Base-by-base conservation (phyloP, 1,140 invertebrate species). In the Zaprionus lachaisei region DNA sequence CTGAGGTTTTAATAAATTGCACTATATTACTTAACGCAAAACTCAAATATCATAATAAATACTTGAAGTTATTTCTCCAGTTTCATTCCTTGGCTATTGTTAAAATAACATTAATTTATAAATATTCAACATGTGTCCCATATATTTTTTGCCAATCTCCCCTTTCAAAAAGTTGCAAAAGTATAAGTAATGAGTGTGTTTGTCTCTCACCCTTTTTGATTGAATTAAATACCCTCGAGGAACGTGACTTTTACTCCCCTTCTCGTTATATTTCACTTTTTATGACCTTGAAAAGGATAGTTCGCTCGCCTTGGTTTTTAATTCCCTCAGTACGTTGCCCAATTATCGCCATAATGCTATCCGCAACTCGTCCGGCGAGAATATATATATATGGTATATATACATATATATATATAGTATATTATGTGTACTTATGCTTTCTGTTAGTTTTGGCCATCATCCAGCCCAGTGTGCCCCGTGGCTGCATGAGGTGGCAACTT, bases 401-500 rank as follows among this genome's bases (percentile, higher is more conserved):
- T 22, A 51, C 20, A 20, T 49, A 51, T 24, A 26, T 17, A 4
- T 34, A 34, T 34, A 34, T 34, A 11, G n/a, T 63, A 34, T 63
- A 26, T 47, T 56, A 63, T 47, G 9, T 4, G 5, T 58, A n/a
- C 47, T 57, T 78, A 51, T 51, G 64, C 58, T 77, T 77, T 69
- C 68, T 89, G 76, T 74, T 80, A 57, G 67, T 63, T 83, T 83
- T 80, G 72, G 70, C 77, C 63, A 72, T 58, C 70, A 55, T 69
- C 28, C 70, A 69, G 72, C 56, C 80, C 83, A 86, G 66, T 89
- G 83, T 89, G 78, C 47, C 28, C 37, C 22, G 66, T 61, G 61
- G 15, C 37, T 55, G 63, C 72, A 74, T 73, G 67, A 89, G 84
- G 83, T 80, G 79, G 81, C 78, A 60, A 83, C 73, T 72, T 63